Base-by-base conservation (phyloP, 2,113 vertebrate species). In the Galemys pyrenaicus region DNA sequence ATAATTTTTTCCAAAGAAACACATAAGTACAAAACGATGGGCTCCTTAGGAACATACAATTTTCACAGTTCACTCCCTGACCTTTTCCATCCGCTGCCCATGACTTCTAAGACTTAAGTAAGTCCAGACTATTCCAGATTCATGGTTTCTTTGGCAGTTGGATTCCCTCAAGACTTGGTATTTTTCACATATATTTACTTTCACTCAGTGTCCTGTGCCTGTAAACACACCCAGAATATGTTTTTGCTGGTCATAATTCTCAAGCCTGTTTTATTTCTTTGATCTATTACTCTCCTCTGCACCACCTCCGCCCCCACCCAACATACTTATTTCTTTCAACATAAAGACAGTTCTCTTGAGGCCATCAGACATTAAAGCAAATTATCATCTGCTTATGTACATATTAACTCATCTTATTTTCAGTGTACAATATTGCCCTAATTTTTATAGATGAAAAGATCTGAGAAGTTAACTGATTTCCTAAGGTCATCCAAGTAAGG, bases 401-500 rank as follows among this genome's bases (percentile, higher is more conserved):
- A 51, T 19, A 3, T 62, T 39, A 65, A 92, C 32, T 89, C 56
- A 67, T 54, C 49, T 86, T 28, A 44, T 67, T 87, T 79, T 8
- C 41, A 79, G 20, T 2, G 5, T 26, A 70, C 12, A 54, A 17
- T 26, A 37, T 2, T 56, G 13, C 2, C 15, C 87, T 82, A 83
- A 74, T 8, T 93, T 92, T 86, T 71, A n/a, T 10, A 85, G 26
- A 85, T 81, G 9, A 44, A 24, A 87, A 95, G 26, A 37, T 65
- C 22, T 44, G 46, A 87, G 19, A 86, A 54, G 44, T 73, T 90
- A 80, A 67, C 44, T 73, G 24, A 68, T 60, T 56, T 73, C 35
- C 79, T 51, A 75, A 84, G 39, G 15, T 30, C 26, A 62, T 44
- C 39, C 11, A 84, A 60, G 30, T 37, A 67, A 49, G 17, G 5